phyloP scores from a whole-genome alignment of 2,113 vertebrate genomes.

The Eolophus roseicapilla region DNA sequence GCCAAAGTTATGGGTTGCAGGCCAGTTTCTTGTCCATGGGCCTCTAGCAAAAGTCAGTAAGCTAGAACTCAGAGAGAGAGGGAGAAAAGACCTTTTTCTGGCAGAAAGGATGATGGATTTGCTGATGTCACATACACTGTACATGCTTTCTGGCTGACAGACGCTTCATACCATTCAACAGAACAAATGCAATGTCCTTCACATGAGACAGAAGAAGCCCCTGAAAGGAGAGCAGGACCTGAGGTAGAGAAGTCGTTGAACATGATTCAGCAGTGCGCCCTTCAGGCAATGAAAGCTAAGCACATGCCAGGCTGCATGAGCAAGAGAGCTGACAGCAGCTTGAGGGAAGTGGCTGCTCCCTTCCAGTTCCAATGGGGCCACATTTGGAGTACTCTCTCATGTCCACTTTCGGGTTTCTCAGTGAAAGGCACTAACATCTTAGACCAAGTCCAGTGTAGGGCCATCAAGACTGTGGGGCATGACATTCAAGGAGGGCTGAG shows the following conservation, averaged over 20 bases:
- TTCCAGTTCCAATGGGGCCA: background rate
- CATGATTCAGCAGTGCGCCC: constrained; percentile 44
- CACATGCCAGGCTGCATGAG: background rate
- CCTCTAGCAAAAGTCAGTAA: background rate
- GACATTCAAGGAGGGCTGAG: background rate
- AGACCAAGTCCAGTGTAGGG: background rate
- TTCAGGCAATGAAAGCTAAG: constrained; percentile 22
- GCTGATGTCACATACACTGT: background rate
- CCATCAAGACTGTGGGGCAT: too few relatives aligned
- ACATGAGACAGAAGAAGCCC: background rate
- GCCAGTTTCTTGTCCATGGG: background rate
- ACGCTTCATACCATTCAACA: background rate
- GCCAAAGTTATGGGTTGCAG: background rate
- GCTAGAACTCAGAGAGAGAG: background rate
- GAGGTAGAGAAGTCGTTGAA: background rate
- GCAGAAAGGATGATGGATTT: background rate
- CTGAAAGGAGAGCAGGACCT: background rate
- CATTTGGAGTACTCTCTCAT: background rate
- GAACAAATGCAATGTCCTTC: background rate
- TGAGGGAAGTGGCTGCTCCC: background rate
- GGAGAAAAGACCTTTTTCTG: background rate
- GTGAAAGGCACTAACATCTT: background rate
- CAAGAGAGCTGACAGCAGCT: background rate
- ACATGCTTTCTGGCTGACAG: background rate
- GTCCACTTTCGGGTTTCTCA: background rate